These are phyloP conservation scores for Gortyna flavago DNA, from an alignment of 2,888 invertebrate species.

Conservation along the genomic window DNA sequence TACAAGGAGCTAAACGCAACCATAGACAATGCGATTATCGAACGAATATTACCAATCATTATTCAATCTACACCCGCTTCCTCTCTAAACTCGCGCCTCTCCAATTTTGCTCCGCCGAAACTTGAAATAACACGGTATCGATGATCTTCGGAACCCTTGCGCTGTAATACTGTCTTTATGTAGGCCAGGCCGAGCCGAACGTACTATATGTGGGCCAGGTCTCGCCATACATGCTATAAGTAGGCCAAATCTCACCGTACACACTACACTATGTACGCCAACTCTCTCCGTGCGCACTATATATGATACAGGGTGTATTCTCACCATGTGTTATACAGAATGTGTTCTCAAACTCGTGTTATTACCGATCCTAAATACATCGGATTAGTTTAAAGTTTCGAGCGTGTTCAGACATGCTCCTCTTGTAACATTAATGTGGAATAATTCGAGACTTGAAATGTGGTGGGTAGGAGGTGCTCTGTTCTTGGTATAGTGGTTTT, in stretches of 20 bases:
- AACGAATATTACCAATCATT: constrained; percentile 5
- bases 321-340: constrained; percentile 16
- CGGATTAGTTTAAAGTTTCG: constrained; percentile 62
- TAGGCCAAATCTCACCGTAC: constrained; percentile 14
- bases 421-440: constrained; percentile 60
- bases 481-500: constrained; percentile 37
- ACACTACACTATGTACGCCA: constrained; percentile 1
- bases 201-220: constrained; percentile 2
- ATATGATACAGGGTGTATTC: constrained; percentile 25
- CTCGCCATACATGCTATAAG: constrained; percentile 4
- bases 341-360: constrained; percentile 47
- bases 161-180: constrained; percentile 54
- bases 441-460: constrained; percentile 36
- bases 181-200: constrained; percentile 37
- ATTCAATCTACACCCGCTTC: constrained; percentile 22
- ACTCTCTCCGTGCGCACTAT: constrained; percentile 2
- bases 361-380: constrained; percentile 57
- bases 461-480: constrained; percentile 39
- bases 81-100: constrained; percentile 15
- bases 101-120: constrained; percentile 56
- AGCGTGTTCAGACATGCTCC: constrained; percentile 38
- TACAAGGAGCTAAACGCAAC: background rate
- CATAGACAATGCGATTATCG: background rate
- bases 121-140: constrained; percentile 63
- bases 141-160: constrained; percentile 58